These are phyloP conservation scores for Tetranychus cinnabarinus DNA, from an alignment of 1,140 invertebrate species.

Conservation along the genomic window DNA sequence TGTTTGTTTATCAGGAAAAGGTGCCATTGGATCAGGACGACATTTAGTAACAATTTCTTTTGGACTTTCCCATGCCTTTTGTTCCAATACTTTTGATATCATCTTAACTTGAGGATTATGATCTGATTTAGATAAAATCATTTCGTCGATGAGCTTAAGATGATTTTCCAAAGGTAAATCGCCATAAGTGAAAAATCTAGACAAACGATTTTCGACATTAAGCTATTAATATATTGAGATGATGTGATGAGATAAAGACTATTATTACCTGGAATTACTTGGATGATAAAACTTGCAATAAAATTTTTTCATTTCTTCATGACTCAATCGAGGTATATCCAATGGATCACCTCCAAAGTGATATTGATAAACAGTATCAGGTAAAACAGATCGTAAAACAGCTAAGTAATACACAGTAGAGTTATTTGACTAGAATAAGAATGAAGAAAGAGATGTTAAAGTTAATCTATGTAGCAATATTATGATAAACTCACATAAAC, in stretches of 20 bases:
- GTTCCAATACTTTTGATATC: constrained; percentile 25
- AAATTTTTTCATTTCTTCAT: constrained; percentile 55
- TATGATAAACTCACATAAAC: constrained; percentile 39
- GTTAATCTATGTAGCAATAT: neutral
- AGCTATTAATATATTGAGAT: too few species aligned
- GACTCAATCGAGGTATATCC: constrained; percentile 54
- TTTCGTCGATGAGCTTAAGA: constrained; percentile 45
- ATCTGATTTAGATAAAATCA: constrained; percentile 35
- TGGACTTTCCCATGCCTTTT: constrained; percentile 2
- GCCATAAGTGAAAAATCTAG: constrained; percentile 64
- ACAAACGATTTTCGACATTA: neutral
- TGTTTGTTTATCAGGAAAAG: constrained; percentile 54
- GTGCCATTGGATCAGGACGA: constrained; percentile 49
- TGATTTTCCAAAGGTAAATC: constrained; percentile 56
- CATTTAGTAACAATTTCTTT: constrained; percentile 28
- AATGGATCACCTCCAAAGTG: constrained; percentile 70
- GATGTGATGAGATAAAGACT: neutral
- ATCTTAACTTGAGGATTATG: constrained; percentile 39
- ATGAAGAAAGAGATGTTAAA: too few species aligned
- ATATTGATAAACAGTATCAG: constrained; percentile 61
- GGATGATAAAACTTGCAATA: constrained; percentile 73
- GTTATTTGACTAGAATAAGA: constrained; percentile 1
- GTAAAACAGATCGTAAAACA: constrained; percentile 49
- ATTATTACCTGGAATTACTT: constrained; percentile 40
- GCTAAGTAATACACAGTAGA: constrained; percentile 28